phyloP scores from a whole-genome alignment of 2,797 vertebrate genomes.

The Antrozous pallidus region DNA sequence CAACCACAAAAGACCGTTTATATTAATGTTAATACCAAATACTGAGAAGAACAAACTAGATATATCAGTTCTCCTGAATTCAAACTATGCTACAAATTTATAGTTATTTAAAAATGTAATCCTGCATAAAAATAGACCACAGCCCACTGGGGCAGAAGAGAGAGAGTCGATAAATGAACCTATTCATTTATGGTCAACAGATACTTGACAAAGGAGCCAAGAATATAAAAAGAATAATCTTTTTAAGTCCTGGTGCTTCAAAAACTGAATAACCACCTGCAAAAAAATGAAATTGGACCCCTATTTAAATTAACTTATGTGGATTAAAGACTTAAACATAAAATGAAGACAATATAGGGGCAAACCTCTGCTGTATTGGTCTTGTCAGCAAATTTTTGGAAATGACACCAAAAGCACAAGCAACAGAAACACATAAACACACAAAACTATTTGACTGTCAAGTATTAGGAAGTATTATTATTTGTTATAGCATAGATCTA shows the following conservation, averaged over 20 bases:
- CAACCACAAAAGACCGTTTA: too few species aligned
- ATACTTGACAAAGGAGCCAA: background rate
- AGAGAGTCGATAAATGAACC: background rate
- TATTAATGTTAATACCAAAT: too few species aligned
- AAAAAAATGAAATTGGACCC: background rate
- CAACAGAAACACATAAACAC: background rate
- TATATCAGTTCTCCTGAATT: background rate
- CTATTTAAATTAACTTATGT: background rate
- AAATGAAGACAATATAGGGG: background rate
- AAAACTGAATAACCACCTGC: background rate
- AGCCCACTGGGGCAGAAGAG: background rate
- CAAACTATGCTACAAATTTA: background rate
- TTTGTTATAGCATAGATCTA: background rate
- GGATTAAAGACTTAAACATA: background rate
- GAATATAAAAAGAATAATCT: background rate
- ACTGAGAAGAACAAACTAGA: background rate
- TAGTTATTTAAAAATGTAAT: background rate
- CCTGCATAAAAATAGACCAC: background rate
- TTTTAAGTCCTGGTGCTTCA: background rate
- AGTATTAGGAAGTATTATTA: background rate
- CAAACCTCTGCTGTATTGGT: background rate
- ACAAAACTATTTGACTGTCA: background rate
- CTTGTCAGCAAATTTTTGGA: background rate
- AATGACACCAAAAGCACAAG: background rate
- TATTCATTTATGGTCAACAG: background rate